Conservation (phyloP, 2,113 vertebrate species). For the Pterocles gutturalis region DNA sequence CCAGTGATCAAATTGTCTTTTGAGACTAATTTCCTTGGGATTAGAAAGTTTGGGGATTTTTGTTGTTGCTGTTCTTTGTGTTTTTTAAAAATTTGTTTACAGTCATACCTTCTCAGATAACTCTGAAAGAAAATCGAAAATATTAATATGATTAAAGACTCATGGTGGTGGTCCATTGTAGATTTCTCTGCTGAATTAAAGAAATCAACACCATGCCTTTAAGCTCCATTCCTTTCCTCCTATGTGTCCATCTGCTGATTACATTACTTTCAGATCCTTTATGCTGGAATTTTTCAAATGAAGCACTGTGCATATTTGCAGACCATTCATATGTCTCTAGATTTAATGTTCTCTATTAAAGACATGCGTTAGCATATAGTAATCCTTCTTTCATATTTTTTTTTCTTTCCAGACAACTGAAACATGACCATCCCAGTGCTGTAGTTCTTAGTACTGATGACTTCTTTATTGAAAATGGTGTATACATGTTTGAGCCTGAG, state of each 20-base stretch:
- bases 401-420: constrained; percentile 74
- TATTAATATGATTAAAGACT: neutral
- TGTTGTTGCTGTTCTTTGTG: neutral
- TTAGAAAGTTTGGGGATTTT: neutral
- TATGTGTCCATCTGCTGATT: neutral
- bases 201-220: neutral
- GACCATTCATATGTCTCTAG: neutral
- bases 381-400: neutral
- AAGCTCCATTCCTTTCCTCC: neutral
- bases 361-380: neutral
- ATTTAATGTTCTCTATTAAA: neutral
- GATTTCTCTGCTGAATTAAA: neutral
- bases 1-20: fast-evolving
- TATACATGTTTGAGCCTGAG: constrained; percentile 77
- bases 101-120: neutral
- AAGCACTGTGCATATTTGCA: neutral
- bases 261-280: neutral
- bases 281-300: neutral
- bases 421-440: constrained; percentile 73
- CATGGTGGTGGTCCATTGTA: neutral
- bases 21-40: neutral
- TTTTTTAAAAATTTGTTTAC: neutral
- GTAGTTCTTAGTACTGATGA: constrained; percentile 83
- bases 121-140: neutral
- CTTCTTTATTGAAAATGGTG: constrained; percentile 75